These are phyloP conservation scores for Octonoba sinensis DNA, from an alignment of 2,888 invertebrate genomes.

Conservation along the genomic window DNA sequence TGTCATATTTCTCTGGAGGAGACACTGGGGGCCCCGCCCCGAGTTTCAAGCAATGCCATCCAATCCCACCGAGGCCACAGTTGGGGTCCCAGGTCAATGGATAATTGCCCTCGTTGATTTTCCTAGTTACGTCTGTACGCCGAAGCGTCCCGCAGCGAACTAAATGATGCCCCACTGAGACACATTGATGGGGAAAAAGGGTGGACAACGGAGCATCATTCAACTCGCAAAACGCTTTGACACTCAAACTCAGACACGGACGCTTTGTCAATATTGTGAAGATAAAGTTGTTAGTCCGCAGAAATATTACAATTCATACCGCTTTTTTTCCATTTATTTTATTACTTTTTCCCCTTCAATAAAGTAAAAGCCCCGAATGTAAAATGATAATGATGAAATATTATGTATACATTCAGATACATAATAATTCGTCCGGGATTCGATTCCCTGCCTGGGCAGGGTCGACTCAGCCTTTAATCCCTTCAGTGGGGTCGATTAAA, in stretches of 20 bases:
- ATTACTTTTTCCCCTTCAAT: too few relatives aligned
- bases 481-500: too few relatives aligned
- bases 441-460: too few relatives aligned
- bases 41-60: constrained; percentile 27
- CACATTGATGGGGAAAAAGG: constrained; percentile 41
- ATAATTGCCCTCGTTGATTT: constrained; percentile 48
- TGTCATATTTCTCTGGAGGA: constrained; percentile 18
- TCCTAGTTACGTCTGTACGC: constrained; percentile 27
- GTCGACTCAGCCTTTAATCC: too few relatives aligned
- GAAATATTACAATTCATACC: too few relatives aligned
- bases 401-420: too few relatives aligned
- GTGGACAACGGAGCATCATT: constrained; percentile 53
- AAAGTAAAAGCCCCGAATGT: too few relatives aligned
- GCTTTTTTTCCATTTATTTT: too few relatives aligned
- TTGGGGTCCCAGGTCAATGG: constrained; percentile 17
- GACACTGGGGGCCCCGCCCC: constrained; percentile 5
- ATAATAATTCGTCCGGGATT: too few relatives aligned
- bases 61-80: constrained; percentile 4
- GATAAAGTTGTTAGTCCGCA: background rate
- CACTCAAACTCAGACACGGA: background rate
- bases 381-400: too few relatives aligned
- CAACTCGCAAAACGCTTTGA: constrained; percentile 12
- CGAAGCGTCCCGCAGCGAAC: constrained; percentile 23
- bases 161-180: constrained; percentile 48
- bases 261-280: background rate